Evolutionary conservation across 2,113 vertebrate genomes (phyloP).

Genomic region (Pimephales promelas): DNA sequence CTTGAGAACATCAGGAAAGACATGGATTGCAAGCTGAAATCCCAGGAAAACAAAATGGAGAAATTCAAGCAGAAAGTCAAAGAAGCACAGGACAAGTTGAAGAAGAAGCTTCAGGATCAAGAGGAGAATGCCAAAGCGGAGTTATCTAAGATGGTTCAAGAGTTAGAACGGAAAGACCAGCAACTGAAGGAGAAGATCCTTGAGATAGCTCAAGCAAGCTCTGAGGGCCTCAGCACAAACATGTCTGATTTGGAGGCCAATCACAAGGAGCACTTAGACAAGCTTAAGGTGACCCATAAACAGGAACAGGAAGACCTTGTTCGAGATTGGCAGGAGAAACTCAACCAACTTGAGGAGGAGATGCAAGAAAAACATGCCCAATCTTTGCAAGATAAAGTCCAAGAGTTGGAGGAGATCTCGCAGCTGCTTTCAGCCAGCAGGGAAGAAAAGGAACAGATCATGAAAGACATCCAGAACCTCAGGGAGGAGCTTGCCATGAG

Average conservation of each 20-base stretch:
- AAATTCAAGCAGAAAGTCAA: conserved; percentile 86
- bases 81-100: conserved; percentile 87
- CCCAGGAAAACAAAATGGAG: conserved; percentile 85
- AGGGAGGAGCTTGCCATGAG: conserved; percentile 79
- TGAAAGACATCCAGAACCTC: conserved; percentile 71
- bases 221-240: conserved; percentile 80
- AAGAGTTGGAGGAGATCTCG: conserved; percentile 79
- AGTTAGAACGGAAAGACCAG: conserved; percentile 85
- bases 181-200: conserved; percentile 86
- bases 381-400: conserved; percentile 81
- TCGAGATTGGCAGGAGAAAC: conserved; percentile 77
- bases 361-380: conserved; percentile 78
- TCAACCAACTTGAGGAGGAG: conserved; percentile 82
- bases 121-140: conserved; percentile 87
- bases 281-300: conserved; percentile 74
- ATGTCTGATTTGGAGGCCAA: conserved; percentile 84
- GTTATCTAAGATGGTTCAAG: conserved; percentile 83
- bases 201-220: conserved; percentile 86
- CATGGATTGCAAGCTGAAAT: conserved; percentile 84
- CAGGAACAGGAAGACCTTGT: conserved; percentile 74
- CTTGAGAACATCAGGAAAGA: conserved; percentile 74
- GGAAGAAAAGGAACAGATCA: conserved; percentile 76
- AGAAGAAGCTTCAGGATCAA: conserved; percentile 86
- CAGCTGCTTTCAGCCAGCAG: conserved; percentile 70
- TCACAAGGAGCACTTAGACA: conserved; percentile 86